Evolutionary conservation across 2,113 vertebrate species (phyloP), one percentile per base, ranked within the genome.

Genomic region (Seriola dumerili): DNA sequence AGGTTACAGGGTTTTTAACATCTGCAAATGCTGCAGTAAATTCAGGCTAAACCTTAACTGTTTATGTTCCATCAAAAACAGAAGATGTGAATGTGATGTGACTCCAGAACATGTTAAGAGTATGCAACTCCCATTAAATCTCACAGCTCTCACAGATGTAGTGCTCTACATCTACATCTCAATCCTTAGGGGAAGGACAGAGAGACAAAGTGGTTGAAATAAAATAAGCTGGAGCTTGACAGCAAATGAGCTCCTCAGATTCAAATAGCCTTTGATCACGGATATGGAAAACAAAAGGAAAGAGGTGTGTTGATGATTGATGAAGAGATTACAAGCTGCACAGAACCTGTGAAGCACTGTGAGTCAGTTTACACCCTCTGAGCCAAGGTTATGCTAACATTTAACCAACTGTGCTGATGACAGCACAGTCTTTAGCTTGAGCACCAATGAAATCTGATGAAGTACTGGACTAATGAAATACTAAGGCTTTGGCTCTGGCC

Each of bases 321-420:
- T 17, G 58, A 84, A 74, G 67, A 36, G 11, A 77, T 83, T 78
- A 72, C 70, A 29, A 48, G 66, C 58, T 55, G 5, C 21, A 29
- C 12, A 11, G 9, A 36, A 16, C 36, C 44, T 14, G n/a, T 46
- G 11, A 38, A 44, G 40, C 0, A 0, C 16, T 48, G 19, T 70
- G 19, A 52, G 76, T 65, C 25, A 36, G 55, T 81, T 69, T 34
- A 61, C 44, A 4, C n/a, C 44, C 14, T 74, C 66, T 5, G 29
- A 42, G 34, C 29, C 55, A 0, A 1, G 10, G 46, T 66, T 52
- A n/a, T 16, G 17, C 63, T 72, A 83, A 85, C 3, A 23, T 80
- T 77, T 85, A 82, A 81, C 80, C 17, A 34, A 48, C 58, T 59
- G 36, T 74, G 68, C 74, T 76, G 77, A 76, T 61, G 63, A 57